A percentile compares a stretch with the other conserved stretches of the same genome.
Evolutionary conservation across 2,113 vertebrate genomes (phyloP).

Genomic region (Sceloporus undulatus): DNA sequence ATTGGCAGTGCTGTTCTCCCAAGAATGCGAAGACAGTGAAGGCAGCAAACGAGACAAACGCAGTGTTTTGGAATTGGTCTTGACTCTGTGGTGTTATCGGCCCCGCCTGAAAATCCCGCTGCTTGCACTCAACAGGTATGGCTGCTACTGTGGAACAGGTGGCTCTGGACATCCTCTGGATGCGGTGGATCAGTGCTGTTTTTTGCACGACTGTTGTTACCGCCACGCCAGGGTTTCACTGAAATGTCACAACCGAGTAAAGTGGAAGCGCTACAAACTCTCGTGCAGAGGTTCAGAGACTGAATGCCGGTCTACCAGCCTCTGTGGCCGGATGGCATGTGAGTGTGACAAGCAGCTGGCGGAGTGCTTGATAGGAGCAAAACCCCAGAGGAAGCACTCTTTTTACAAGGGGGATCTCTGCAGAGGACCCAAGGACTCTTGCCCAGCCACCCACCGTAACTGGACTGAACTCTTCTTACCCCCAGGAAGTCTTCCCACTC

Average conservation of each 20-base stretch:
- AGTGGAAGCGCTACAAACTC: slow-evolving; percentile 53
- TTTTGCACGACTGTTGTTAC: slow-evolving; percentile 62
- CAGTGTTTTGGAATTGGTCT: slow-evolving; percentile 48
- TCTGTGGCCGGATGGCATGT: slow-evolving; percentile 51
- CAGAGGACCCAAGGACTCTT: slow-evolving; percentile 13
- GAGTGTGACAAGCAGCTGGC: slow-evolving; percentile 61
- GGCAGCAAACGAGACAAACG: slow-evolving; percentile 28
- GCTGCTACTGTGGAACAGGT: slow-evolving; percentile 59
- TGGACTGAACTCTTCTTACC: neutral
- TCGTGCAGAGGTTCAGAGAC: slow-evolving; percentile 12
- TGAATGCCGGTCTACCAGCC: slow-evolving; percentile 4
- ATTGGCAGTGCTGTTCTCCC: slow-evolving; percentile 29
- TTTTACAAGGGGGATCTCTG: slow-evolving; percentile 46
- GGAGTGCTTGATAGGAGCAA: slow-evolving; percentile 45
- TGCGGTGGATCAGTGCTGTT: slow-evolving; percentile 56
- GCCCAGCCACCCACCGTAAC: slow-evolving; percentile 32
- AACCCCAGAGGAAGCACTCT: slow-evolving; percentile 39
- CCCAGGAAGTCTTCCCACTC: neutral
- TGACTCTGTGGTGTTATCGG: slow-evolving; percentile 64
- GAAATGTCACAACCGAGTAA: slow-evolving; percentile 45
- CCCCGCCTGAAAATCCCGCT: slow-evolving; percentile 41
- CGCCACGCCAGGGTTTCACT: slow-evolving; percentile 45
- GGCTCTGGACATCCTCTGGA: slow-evolving; percentile 48
- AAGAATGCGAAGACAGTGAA: neutral
- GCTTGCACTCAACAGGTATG: slow-evolving; percentile 53